These are phyloP conservation scores for Pteropus alecto DNA, from an alignment of 2,113 vertebrate genomes.

Conservation along the genomic window DNA sequence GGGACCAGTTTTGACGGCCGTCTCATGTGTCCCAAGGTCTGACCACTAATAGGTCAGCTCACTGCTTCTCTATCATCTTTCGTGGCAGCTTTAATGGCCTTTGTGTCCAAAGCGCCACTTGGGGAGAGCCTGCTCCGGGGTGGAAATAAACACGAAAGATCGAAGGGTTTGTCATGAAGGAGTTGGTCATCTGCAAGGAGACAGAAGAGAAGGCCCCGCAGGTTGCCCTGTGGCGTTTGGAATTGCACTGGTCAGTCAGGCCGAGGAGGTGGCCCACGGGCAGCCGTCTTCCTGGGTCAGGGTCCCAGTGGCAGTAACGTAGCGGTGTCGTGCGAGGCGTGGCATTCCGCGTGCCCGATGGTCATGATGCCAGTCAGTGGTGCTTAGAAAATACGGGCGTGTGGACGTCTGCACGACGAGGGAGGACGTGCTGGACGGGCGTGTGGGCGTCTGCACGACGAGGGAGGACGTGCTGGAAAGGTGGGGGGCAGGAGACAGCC, in stretches of 20 bases:
- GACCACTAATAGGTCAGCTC: not conserved
- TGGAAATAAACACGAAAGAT: not conserved
- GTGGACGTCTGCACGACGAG: not conserved
- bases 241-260: too few relatives aligned
- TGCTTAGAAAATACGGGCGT: not conserved
- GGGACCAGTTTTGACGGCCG: not conserved
- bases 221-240: accelerated
- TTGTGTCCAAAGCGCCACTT: not conserved
- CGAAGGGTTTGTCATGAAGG: not conserved
- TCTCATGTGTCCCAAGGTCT: not conserved
- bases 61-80: not conserved
- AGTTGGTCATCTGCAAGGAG: not conserved
- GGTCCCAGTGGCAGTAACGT: not conserved
- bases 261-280: not conserved
- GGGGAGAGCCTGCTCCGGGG: not conserved
- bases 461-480: not conserved
- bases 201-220: not conserved
- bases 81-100: not conserved
- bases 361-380: not conserved
- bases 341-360: not conserved
- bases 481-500: not conserved
- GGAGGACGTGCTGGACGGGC: too few relatives aligned
- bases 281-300: not conserved
- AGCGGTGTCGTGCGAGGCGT: too few relatives aligned
- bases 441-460: not conserved